Evolutionary conservation across 2,888 invertebrate genomes (phyloP).

Genomic region (Lamellibrachia columna): DNA sequence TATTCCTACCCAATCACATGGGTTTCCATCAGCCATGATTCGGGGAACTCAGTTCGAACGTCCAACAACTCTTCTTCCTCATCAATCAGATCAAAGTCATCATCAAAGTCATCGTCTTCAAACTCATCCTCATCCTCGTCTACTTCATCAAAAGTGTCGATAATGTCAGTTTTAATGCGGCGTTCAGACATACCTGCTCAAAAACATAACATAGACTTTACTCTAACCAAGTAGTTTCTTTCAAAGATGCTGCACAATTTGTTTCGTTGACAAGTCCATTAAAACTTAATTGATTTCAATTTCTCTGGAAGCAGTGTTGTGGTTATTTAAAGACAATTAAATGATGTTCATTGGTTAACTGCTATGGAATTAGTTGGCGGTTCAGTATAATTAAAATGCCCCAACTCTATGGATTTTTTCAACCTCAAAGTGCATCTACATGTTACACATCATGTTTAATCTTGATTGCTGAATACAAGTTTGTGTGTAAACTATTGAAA

Average conservation of each 20-base stretch:
- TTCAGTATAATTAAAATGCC: no score
- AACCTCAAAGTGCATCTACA: no score
- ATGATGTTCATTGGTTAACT: no score
- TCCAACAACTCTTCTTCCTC: slow-evolving; percentile 19
- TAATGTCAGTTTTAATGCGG: background rate
- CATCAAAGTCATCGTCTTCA: background rate
- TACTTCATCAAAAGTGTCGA: background rate
- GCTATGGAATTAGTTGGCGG: no score
- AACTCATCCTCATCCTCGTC: background rate
- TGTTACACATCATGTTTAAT: no score
- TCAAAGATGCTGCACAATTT: background rate
- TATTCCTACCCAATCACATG: slow-evolving; percentile 39
- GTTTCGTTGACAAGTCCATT: no score
- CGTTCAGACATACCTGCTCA: background rate
- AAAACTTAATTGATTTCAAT: no score
- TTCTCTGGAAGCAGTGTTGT: no score
- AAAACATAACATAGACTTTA: background rate
- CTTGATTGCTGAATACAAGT: no score
- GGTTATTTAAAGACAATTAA: no score
- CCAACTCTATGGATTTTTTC: no score
- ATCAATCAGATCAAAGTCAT: background rate
- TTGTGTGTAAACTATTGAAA: no score
- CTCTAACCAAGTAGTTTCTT: background rate
- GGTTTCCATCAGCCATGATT: slow-evolving; percentile 52
- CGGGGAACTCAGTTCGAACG: slow-evolving; percentile 44